phyloP scores from a whole-genome alignment of 1,140 invertebrate species.

The Batillaria attramentaria region DNA sequence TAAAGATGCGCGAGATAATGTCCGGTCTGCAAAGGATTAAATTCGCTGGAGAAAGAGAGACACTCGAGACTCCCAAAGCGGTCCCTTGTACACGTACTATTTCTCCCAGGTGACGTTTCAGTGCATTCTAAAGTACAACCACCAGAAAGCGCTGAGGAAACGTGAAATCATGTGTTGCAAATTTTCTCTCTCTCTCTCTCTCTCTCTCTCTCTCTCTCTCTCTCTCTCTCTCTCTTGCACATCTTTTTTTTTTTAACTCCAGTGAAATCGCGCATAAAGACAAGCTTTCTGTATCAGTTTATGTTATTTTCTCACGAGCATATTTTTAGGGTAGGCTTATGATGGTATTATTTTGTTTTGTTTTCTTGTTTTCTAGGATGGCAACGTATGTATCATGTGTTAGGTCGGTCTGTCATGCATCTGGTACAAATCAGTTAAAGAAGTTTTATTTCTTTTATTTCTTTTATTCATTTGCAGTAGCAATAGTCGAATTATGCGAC shows the following conservation, averaged over 20 bases:
- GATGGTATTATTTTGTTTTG: background rate
- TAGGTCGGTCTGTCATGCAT: background rate
- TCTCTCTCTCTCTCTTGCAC: background rate
- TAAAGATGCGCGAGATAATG: no score
- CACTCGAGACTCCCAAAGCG: no score
- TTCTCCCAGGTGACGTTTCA: background rate
- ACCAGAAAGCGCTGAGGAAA: no score
- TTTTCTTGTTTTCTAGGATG: background rate
- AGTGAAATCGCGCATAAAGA: background rate
- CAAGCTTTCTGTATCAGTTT: background rate
- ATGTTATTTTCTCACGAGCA: background rate
- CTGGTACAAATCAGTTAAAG: background rate
- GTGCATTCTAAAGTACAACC: background rate
- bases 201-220: conserved; percentile 2
- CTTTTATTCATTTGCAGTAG: no score
- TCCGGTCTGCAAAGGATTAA: no score
- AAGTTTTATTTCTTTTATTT: no score
- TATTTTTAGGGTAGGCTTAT: background rate
- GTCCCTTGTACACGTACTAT: no score
- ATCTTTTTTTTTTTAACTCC: background rate
- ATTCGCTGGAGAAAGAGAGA: no score
- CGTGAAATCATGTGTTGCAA: background rate
- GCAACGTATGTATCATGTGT: background rate
- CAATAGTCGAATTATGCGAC: no score
- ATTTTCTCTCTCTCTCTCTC: background rate